phyloP scores from a whole-genome alignment of 2,797 vertebrate species.

The Rhyacichthys aspro region DNA sequence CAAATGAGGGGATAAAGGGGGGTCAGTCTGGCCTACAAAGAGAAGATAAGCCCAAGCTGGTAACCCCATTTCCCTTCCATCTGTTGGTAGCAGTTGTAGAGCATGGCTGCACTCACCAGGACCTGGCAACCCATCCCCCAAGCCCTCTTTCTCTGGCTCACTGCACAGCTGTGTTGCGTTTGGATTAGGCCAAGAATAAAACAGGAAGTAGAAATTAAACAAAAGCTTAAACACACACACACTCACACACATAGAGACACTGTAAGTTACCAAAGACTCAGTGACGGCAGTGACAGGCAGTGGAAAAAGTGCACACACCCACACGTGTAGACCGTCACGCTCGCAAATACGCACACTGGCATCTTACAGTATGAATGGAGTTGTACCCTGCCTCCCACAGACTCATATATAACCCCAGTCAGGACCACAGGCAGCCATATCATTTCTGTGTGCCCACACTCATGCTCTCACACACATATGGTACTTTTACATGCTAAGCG shows the following conservation, averaged over 20 bases:
- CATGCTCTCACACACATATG: constrained; percentile 62
- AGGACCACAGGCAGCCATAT: constrained; percentile 67
- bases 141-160: constrained; percentile 69
- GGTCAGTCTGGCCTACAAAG: constrained; percentile 76
- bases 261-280: constrained; percentile 68
- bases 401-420: constrained; percentile 49
- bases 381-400: constrained; percentile 66
- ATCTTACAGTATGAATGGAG: constrained; percentile 55
- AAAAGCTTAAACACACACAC: constrained; percentile 74
- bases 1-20: constrained; percentile 47
- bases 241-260: constrained; percentile 26
- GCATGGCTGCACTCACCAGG: constrained; percentile 71
- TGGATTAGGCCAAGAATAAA: constrained; percentile 85
- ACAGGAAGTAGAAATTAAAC: constrained; percentile 87
- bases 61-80: constrained; percentile 79
- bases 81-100: constrained; percentile 78
- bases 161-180: constrained; percentile 85
- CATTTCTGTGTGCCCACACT: constrained; percentile 65
- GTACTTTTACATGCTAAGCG: constrained; percentile 65
- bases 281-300: constrained; percentile 61
- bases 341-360: constrained; percentile 35
- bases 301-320: constrained; percentile 70
- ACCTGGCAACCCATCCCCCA: constrained; percentile 74
- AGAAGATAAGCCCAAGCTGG: constrained; percentile 72
- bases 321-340: constrained; percentile 53